Base-by-base conservation (phyloP, 2,888 invertebrate genomes). In the Drosophila demipolita region DNA sequence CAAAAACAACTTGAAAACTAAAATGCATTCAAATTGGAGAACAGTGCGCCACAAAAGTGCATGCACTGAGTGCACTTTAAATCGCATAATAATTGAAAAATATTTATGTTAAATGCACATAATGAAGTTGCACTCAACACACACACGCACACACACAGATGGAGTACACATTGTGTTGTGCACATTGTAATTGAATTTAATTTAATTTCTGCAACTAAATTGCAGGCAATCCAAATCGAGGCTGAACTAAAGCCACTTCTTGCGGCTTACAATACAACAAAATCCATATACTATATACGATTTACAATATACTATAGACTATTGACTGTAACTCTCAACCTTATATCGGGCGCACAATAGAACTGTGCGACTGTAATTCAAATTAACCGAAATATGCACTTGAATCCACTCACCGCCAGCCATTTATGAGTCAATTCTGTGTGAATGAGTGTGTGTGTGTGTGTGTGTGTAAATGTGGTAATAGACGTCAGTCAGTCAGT, bases 71-170 rank as follows among this genome's bases (percentile, higher is more conserved):
- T 85, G 88, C 88, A 89, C 86, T 84, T 88, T 90, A 80, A 85
- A 90, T 89, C 85, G 90, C 85, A 90, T 86, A 84, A 89, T 90
- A 87, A 87, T 87, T 87, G 89, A 84, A 84, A 87, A 85, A 90
- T 45, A 80, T 90, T 79, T 80, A 84, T 84, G 77, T 80, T 90
- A 82, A 87, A 87, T 87, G 82, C 87, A 82, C 69, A 90, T 87
- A 90, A 90, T 87, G 87, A 90, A 89, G 90, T 87, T 81, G 89
- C 82, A 82, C 88, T 78, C 80, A 62, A 38, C 65, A 66, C 45
- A 53, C 38, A 53, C 57, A 73, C 60, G 15, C 55, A 55, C 35
- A 45, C 40, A 50, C 12, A 35, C 2, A 29, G 2, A 12, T 5
- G 36, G 26, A 29, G 26, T 33, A 42, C 29, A 23, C 23, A 54